phyloP scores from a whole-genome alignment of 2,797 vertebrate genomes.

The Ceyx erithaca region DNA sequence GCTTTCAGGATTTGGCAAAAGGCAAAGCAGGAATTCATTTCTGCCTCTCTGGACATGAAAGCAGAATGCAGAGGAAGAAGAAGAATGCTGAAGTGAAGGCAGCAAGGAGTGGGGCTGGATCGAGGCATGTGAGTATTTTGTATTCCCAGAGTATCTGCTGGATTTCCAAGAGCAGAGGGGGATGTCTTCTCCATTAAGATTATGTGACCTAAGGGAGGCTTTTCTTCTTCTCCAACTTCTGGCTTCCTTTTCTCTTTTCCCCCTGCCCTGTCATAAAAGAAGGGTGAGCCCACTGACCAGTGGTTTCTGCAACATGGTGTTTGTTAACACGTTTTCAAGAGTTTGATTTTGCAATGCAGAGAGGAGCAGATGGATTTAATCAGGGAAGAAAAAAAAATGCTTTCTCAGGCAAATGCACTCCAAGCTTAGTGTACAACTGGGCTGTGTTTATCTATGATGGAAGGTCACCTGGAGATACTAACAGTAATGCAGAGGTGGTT shows the following conservation, averaged over 20 bases:
- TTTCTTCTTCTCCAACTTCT: not conserved
- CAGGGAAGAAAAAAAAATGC: not conserved
- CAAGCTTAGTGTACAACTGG: not conserved
- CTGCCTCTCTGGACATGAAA: conserved; percentile 2
- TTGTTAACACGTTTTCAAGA: not conserved
- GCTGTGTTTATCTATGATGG: not conserved
- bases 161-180: not conserved
- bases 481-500: not conserved
- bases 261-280: not conserved
- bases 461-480: conserved; percentile 3
- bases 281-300: not conserved
- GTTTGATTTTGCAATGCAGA: conserved; percentile 13
- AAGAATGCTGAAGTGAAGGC: conserved; percentile 54
- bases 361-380: conserved; percentile 19
- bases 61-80: conserved; percentile 36
- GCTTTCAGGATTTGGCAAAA: conserved; percentile 50
- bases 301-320: not conserved
- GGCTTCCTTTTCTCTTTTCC: not conserved
- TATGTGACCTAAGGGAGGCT: not conserved
- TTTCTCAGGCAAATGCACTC: not conserved
- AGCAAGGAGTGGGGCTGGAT: not conserved
- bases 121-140: conserved; percentile 44
- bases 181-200: not conserved
- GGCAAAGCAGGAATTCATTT: conserved; percentile 34
- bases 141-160: not conserved